Base-by-base conservation (phyloP, 2,113 vertebrate genomes). In the Lophochroa leadbeateri region DNA sequence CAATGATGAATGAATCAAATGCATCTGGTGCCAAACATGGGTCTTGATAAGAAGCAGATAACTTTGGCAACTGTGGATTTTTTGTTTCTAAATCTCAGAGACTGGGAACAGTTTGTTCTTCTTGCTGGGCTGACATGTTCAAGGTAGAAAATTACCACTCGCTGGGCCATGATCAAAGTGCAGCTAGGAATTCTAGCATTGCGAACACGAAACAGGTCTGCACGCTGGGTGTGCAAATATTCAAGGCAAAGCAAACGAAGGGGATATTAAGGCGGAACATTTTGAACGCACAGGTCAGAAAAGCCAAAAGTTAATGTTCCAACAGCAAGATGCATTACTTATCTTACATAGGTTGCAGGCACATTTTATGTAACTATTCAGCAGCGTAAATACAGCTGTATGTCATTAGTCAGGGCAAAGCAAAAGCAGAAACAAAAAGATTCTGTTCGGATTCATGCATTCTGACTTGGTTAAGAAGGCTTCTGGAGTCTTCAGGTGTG, bases 1-100 rank as follows among this genome's bases (percentile, higher is more conserved):
- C 98, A 98, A 97, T 99, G 99, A 99, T 98, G 98, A 98, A 99
- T 99, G 98, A 97, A 98, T 98, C 90, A 92, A 98, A 97, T 97
- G 96, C 97, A 97, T 97, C 95, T 97, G 91, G 96, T 97, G 97
- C 97, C 97, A 98, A 98, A 97, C 93, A 86, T 2, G 18, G 91
- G 83, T 96, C 95, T 97, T 98, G 98, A 98, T 98, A 98, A 97
- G 98, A 98, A 98, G 95, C 98, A 98, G 98, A 98, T 98, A 98
- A 97, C 97, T 97, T 94, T 24, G 85, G 89, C 88, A 92, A 97
- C 93, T 96, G 86, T 96, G 85, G 81, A 79, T 91, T 97, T 98
- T 91, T 96, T 97, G 94, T 96, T 92, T 97, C 93, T 68, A 70
- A 61, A n/a, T 96, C 81, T 91, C 67, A 49, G 55, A 63, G 95